phyloP scores from a whole-genome alignment of 2,797 vertebrate genomes.

The Channallabes apus region DNA sequence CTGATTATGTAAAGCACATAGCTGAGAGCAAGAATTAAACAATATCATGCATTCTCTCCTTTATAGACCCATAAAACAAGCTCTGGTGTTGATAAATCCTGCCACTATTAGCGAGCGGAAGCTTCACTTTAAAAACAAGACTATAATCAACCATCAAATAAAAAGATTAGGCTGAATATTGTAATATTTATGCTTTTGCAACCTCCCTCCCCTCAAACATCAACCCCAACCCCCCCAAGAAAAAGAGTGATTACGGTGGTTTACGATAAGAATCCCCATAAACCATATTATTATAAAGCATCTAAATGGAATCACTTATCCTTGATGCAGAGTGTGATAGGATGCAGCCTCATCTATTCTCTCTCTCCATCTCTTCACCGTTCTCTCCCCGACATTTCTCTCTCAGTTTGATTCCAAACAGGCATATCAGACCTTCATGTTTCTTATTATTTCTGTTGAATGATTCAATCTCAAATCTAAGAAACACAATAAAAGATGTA shows the following conservation, averaged over 20 bases:
- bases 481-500: not conserved
- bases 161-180: constrained; percentile 68
- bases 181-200: constrained; percentile 51
- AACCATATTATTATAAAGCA: constrained; percentile 78
- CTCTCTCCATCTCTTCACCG: constrained; percentile 10
- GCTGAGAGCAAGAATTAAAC: not conserved
- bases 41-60: constrained; percentile 7
- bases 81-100: constrained; percentile 19
- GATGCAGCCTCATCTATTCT: constrained; percentile 63
- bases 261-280: constrained; percentile 75
- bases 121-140: constrained; percentile 60
- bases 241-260: constrained; percentile 72
- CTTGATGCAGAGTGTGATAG: constrained; percentile 75
- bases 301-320: constrained; percentile 80
- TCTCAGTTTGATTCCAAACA: constrained; percentile 16
- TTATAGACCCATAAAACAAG: constrained; percentile 24
- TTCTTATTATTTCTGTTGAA: constrained; percentile 18
- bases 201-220: constrained; percentile 49
- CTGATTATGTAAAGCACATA: constrained; percentile 17
- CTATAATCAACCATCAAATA: constrained; percentile 66
- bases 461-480: constrained; percentile 4
- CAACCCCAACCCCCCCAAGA: constrained; percentile 20
- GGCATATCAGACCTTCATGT: not conserved
- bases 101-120: constrained; percentile 3
- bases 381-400: not conserved